Evolutionary conservation across 2,888 invertebrate species (phyloP).

Genomic region (Allolobophora icterica): DNA sequence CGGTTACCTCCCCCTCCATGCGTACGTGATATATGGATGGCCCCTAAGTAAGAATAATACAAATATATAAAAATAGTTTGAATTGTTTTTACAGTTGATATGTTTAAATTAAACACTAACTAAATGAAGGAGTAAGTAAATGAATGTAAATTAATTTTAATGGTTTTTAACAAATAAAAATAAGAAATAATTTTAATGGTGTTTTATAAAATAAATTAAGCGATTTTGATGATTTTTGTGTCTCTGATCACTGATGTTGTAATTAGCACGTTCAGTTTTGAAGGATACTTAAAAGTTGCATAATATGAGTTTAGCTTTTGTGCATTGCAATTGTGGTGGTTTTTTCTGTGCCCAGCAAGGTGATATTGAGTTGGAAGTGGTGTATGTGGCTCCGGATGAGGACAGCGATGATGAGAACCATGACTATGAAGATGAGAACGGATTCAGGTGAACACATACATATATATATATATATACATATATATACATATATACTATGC

Average conservation of each 20-base stretch:
- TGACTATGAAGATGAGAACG: constrained; percentile 63
- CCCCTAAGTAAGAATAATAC: not conserved
- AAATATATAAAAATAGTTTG: not conserved
- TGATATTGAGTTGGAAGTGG: constrained; percentile 78
- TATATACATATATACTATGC: not conserved
- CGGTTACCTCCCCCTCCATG: too few species aligned
- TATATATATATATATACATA: not conserved
- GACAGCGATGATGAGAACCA: constrained; percentile 68
- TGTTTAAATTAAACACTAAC: not conserved
- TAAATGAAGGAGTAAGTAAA: not conserved
- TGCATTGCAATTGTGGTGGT: not conserved
- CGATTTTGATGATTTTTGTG: not conserved
- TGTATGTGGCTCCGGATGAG: constrained; percentile 78
- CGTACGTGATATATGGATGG: too few species aligned
- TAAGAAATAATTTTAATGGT: not conserved
- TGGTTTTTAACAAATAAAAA: not conserved
- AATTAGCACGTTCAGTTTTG: not conserved
- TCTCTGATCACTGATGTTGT: too few species aligned
- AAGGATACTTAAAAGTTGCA: too few species aligned
- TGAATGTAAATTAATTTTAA: constrained; percentile 1
- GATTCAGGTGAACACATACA: constrained; percentile 57
- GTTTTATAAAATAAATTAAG: not conserved
- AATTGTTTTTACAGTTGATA: not conserved
- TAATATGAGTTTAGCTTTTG: not conserved
- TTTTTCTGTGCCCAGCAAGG: constrained; percentile 67